Conservation (phyloP, 2,113 vertebrate species). For the Chauna torquata region DNA sequence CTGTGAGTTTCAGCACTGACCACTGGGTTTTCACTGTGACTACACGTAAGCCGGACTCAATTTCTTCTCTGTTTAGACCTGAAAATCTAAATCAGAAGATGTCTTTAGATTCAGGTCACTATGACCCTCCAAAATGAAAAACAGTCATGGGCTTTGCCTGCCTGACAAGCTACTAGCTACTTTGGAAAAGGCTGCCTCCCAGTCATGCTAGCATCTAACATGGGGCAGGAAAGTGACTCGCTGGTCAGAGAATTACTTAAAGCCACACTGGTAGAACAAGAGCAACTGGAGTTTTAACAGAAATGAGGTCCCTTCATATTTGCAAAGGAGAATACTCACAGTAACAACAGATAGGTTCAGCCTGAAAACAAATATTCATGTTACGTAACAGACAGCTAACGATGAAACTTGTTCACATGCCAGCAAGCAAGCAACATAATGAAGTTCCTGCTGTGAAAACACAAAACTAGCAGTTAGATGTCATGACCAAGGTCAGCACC, state of each 20-base stretch:
- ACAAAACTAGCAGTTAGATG: background rate
- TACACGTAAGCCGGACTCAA: background rate
- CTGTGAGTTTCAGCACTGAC: background rate
- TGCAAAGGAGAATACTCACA: background rate
- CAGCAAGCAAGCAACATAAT: background rate
- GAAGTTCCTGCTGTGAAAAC: background rate
- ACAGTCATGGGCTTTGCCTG: background rate
- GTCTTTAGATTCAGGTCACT: background rate
- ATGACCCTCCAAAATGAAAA: background rate
- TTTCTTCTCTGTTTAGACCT: background rate
- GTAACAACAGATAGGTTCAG: rapidly evolving
- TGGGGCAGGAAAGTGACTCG: background rate
- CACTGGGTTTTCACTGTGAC: background rate
- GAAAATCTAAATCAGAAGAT: background rate
- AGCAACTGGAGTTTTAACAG: background rate
- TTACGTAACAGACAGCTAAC: background rate
- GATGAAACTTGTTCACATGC: background rate
- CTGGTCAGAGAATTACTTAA: background rate
- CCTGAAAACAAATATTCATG: background rate
- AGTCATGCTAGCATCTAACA: background rate
- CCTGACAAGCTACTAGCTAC: background rate
- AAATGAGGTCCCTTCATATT: background rate
- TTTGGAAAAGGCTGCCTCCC: background rate
- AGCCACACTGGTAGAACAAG: rapidly evolving
- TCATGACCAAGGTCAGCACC: background rate